Base-by-base conservation (phyloP, 2,888 invertebrate species). In the Syrista parreyssii region DNA sequence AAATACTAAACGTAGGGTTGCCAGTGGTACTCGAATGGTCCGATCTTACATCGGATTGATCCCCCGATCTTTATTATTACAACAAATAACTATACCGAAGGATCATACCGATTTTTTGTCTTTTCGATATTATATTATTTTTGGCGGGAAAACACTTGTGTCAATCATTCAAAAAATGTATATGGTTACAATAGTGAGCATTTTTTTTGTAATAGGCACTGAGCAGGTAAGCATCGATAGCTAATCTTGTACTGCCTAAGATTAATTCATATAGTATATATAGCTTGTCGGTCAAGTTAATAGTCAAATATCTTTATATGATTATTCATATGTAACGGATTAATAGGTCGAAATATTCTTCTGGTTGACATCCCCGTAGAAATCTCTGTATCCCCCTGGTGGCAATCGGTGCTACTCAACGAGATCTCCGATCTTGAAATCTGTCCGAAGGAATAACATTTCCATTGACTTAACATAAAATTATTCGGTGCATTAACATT, bases 401-500 rank as follows among this genome's bases (percentile, higher is more conserved):
- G 71, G 74, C 33, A 76, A 77, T 71, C 73, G 31, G 75, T 34
- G 73, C 79, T 75, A 23, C 74, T 68, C 76, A 32, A 78, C 68
- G 75, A 79, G 81, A 83, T 79, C 75, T 75, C 77, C 81, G 85
- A 90, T 88, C 88, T 86, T 78, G 79, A 87, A 89, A 90, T 89
- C 88, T 86, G 86, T 85, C 82, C 86, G 82, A 84, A 76, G 81
- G 88, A 85, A 87, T 88, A 88, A 82, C 82, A 89, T 88, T 88
- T 86, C 85, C 88, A 88, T 87, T 84, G 81, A 80, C 86, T 90
- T 89, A 89, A 87, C 89, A 89, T 90, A 88, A 87, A 86, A 90
- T 90, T 90, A 89, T 86, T 80, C 81, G 79, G 75, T 82, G 78
- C 77, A 82, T 84, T 85, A 85, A 76, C 81, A 83, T 85, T 86